Conservation (phyloP, 2,797 vertebrate species). For the Holocentrus rufus region DNA sequence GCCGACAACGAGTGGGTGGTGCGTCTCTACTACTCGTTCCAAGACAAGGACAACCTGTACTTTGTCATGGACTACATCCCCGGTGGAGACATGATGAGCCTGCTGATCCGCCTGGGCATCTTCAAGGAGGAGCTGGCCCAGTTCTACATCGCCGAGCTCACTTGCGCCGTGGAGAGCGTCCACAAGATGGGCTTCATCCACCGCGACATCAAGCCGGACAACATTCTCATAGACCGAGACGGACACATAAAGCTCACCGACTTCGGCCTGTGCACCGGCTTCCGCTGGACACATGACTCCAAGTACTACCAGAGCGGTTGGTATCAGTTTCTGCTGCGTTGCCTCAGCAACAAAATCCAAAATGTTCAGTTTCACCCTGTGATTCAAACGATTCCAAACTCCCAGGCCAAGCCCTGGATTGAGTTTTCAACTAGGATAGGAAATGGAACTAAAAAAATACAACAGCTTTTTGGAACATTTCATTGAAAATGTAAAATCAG, state of each 20-base stretch:
- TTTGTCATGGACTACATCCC: slow-evolving; percentile 99
- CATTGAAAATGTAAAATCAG: background rate
- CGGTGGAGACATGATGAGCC: slow-evolving; percentile 99
- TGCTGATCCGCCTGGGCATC: slow-evolving; percentile 95
- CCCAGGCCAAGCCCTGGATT: no score
- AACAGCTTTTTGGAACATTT: no score
- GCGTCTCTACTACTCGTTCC: slow-evolving; percentile 98
- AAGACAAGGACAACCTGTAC: slow-evolving; percentile 97
- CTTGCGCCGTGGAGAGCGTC: slow-evolving; percentile 96
- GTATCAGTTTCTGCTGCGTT: slow-evolving; percentile 51
- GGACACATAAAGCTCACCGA: slow-evolving; percentile 99
- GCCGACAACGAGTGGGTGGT: slow-evolving; percentile 99
- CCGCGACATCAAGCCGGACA: slow-evolving; percentile 98
- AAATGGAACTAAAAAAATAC: no score
- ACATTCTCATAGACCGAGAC: slow-evolving; percentile 97
- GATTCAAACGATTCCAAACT: no score
- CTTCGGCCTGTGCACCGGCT: slow-evolving; percentile 97
- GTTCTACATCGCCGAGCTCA: slow-evolving; percentile 98
- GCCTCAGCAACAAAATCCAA: no score
- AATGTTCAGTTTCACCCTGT: no score
- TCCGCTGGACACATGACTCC: slow-evolving; percentile 99
- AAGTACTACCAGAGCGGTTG: slow-evolving; percentile 99
- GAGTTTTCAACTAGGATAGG: no score
- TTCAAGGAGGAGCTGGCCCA: slow-evolving; percentile 95
- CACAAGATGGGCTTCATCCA: slow-evolving; percentile 99